Evolutionary conservation across 2,113 vertebrate genomes (phyloP).

Genomic region (Rhodinocichla rosea): DNA sequence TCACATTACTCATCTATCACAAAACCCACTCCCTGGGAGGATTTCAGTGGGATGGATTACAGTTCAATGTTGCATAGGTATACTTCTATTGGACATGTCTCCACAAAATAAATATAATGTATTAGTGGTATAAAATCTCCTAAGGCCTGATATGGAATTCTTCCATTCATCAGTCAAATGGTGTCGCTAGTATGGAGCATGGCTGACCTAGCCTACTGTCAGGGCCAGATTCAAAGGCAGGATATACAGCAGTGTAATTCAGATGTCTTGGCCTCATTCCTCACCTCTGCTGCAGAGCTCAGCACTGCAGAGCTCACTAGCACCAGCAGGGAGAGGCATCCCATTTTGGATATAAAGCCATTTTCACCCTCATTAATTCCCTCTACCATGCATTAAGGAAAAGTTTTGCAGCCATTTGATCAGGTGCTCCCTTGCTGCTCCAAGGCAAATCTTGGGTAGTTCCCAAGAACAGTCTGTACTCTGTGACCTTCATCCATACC

Average conservation of each 20-base stretch:
- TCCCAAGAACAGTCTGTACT: neutral
- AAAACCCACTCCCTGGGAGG: neutral
- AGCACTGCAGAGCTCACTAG: neutral
- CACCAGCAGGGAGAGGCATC: neutral
- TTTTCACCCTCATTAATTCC: constrained; percentile 1
- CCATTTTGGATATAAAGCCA: neutral
- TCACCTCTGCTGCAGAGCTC: neutral
- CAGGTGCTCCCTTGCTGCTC: neutral
- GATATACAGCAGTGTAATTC: neutral
- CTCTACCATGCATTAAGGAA: neutral
- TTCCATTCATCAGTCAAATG: neutral
- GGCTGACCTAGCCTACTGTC: neutral
- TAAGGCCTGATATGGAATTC: neutral
- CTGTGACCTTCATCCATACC: neutral
- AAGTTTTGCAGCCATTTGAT: neutral
- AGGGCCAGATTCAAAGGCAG: neutral
- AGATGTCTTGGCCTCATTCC: constrained; percentile 22
- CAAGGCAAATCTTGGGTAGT: neutral
- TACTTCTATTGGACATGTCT: neutral
- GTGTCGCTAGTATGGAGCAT: neutral
- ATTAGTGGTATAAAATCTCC: neutral
- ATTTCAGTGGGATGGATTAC: neutral
- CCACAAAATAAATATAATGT: neutral
- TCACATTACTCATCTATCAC: too few species aligned
- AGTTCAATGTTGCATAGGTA: neutral